Base-by-base conservation (phyloP, 2,113 vertebrate genomes). In the Eira barbara region DNA sequence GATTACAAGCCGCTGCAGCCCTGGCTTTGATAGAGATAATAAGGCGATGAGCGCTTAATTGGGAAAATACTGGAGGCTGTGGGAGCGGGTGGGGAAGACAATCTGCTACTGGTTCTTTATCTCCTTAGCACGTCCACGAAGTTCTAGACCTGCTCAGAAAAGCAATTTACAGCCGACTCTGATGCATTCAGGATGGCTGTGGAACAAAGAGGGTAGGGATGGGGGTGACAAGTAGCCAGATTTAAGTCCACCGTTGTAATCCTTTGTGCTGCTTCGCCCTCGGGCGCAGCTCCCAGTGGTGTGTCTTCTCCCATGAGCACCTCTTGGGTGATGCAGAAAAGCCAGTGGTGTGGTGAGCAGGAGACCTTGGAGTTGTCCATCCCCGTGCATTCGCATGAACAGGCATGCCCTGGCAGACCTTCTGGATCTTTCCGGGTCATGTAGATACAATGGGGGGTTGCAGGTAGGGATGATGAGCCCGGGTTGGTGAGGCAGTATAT, bases 401-500 rank as follows among this genome's bases (percentile, higher is more conserved):
- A 42, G 67, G 69, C 79, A 71, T 42, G n/a, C 34, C 55, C n/a
- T 76, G 67, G 45, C 47, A 84, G 96, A 55, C 39, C 29, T 80
- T 65, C 57, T 67, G 31, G 61, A 47, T 83, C 81, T 61, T 95
- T 94, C 78, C 23, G 3, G 79, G 79, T 96, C 87, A 14, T 65
- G 63, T 36, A 74, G 86, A 94, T 95, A 93, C 92, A 96, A 69
- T 83, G 42, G n/a, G 17, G 25, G 25, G 11, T 4, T 36, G 55
- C 9, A 47, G 71, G 45, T 47, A 73, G 79, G 42, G 82, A 65
- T 88, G 78, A 91, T 95, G 73, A 69, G 81, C 86, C 82, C 47
- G 87, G 45, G 79, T 88, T 96, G 93, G 82, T 97, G 89, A 96
- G 82, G 83, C 76, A 87, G 63, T 86, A 18, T 89, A 31, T 96